phyloP scores from a whole-genome alignment of 1,140 invertebrate genomes.

The Bactericera cockerelli region DNA sequence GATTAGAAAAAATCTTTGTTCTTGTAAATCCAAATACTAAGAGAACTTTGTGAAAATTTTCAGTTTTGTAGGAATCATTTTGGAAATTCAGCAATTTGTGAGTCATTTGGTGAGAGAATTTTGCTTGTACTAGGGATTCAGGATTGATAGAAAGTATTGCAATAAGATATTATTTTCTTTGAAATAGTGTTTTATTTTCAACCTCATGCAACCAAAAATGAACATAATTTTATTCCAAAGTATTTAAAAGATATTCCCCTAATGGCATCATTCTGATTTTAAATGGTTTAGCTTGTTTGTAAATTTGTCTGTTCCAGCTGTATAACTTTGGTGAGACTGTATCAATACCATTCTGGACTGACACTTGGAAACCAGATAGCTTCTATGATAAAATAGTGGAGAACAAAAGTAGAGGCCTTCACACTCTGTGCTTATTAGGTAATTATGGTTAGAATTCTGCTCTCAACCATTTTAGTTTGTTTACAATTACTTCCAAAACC shows the following conservation, averaged over 20 bases:
- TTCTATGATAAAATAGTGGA: slow-evolving; percentile 85
- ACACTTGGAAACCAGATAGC: slow-evolving; percentile 88
- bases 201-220: background rate
- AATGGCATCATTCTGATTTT: background rate
- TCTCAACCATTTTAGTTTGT: no score
- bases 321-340: slow-evolving; percentile 96
- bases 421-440: slow-evolving; percentile 92
- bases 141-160: no score
- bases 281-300: background rate
- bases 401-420: slow-evolving; percentile 71
- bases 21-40: no score
- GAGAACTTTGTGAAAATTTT: no score
- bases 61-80: no score
- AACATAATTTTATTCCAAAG: no score
- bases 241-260: background rate
- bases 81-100: no score
- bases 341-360: slow-evolving; percentile 96
- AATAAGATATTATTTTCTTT: no score
- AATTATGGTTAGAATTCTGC: slow-evolving; percentile 88
- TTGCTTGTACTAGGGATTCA: no score
- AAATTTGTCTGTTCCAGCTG: slow-evolving; percentile 42
- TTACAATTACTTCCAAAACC: no score
- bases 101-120: no score
- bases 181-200: background rate
- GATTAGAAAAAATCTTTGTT: no score